Evolutionary conservation across 2,113 vertebrate genomes (phyloP), one percentile per base, ranked within the genome.

Genomic region (Thermophis baileyi): DNA sequence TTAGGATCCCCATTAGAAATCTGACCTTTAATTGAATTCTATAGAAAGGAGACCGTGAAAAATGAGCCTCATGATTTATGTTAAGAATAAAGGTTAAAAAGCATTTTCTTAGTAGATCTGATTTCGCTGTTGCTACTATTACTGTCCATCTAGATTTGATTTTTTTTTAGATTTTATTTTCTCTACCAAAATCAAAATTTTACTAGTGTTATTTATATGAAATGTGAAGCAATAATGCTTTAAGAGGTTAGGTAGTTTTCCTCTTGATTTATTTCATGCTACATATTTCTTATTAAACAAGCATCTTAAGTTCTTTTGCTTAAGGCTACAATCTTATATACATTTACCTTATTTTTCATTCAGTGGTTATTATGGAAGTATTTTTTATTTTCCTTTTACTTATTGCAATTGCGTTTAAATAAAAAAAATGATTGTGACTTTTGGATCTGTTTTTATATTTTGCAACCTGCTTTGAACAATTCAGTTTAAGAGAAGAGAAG

Each of bases 1-100:
- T 98, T 98, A 98, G 98, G 93, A 95, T 93, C 96, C 95, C 96
- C 95, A 97, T 98, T 98, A 98, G 96, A 98, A 97, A 98, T 97
- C 97, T 98, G 98, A 98, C 98, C 97, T 98, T 98, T 98, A 98
- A 98, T 98, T 98, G 97, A 98, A 97, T 98, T 98, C 97, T 98
- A 97, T 97, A 97, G 97, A 97, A 97, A 97, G 54, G 88, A 95
- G 94, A 97, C 96, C 94, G 92, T 98, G 98, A 98, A 98, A 98
- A 98, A 98, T 97, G 97, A 97, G 95, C 95, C 97, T 96, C 94
- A 94, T 98, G 97, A 98, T 98, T 97, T 97, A 98, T 98, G 97
- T 95, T 94, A 95, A 94, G 95, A 97, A 98, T 97, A 98, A 98
- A 98, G 97, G 98, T 98, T 98, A 97, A 98, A 97, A 97, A 97